Conservation (phyloP, 2,888 invertebrate species). For the Mamestra brassicae region DNA sequence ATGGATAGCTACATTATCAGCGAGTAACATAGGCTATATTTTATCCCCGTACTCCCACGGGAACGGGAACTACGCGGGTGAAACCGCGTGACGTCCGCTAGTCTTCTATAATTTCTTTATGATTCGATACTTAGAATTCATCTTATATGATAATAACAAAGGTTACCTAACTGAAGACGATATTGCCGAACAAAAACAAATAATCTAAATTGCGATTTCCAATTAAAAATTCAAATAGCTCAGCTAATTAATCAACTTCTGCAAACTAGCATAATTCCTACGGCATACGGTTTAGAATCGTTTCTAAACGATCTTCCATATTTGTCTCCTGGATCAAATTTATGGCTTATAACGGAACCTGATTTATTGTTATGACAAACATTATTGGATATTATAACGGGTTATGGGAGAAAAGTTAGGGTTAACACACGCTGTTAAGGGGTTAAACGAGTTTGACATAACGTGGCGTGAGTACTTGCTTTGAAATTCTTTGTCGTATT, state of each 20-base stretch:
- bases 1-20: too few relatives aligned
- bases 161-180: not conserved
- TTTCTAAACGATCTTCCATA: slow-evolving; percentile 52
- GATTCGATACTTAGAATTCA: too few relatives aligned
- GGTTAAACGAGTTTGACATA: slow-evolving; percentile 23
- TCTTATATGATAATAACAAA: too few relatives aligned
- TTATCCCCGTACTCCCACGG: too few relatives aligned
- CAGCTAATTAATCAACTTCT: slow-evolving; percentile 11
- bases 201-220: slow-evolving; percentile 5
- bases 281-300: slow-evolving; percentile 28
- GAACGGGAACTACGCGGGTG: too few relatives aligned
- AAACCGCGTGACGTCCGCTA: too few relatives aligned
- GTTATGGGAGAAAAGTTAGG: slow-evolving; percentile 44
- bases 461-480: slow-evolving; percentile 5
- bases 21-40: too few relatives aligned
- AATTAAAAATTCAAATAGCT: not conserved
- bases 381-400: slow-evolving; percentile 47
- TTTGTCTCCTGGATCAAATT: slow-evolving; percentile 66
- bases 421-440: slow-evolving; percentile 16
- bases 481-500: too few relatives aligned
- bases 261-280: slow-evolving; percentile 15
- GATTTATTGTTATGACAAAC: slow-evolving; percentile 65
- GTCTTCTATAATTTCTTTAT: too few relatives aligned
- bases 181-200: not conserved
- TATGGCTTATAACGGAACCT: slow-evolving; percentile 58